A percentile compares a stretch with the other conserved stretches of the same genome.
phyloP scores from a whole-genome alignment of 2,113 vertebrate species.

The Pachyramphus minor region DNA sequence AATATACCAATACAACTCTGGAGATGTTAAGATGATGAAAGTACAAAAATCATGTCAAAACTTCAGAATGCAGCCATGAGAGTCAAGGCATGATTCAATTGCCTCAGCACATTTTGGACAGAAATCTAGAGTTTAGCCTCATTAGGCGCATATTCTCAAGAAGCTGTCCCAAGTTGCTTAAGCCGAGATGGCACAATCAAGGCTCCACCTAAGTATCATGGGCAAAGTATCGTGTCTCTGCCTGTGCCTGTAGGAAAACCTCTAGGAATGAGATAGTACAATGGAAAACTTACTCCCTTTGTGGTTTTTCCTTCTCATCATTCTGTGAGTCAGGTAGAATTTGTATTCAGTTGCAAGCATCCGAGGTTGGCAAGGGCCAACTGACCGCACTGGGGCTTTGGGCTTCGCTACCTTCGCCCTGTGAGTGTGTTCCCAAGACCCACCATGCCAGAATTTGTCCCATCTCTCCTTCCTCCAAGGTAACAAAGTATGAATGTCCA shows the following conservation, averaged over 20 bases:
- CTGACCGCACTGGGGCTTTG: neutral
- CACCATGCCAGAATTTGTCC: neutral
- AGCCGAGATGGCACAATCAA: neutral
- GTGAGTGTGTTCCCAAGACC: rapidly evolving
- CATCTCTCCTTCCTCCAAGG: neutral
- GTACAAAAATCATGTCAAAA: neutral
- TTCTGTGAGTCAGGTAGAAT: neutral
- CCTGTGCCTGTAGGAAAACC: neutral
- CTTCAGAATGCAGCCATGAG: rapidly evolving
- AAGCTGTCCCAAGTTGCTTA: neutral
- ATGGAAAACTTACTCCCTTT: neutral
- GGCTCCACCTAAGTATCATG: neutral
- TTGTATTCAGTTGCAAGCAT: neutral
- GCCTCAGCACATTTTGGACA: neutral
- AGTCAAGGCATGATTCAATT: neutral
- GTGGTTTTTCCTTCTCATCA: neutral
- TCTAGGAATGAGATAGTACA: neutral
- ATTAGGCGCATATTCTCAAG: neutral
- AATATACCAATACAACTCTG: neutral
- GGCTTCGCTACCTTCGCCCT: rapidly evolving
- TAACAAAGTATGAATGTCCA: neutral
- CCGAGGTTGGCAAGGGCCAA: neutral
- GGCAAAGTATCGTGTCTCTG: neutral
- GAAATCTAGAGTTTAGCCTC: neutral
- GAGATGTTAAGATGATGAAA: neutral